Base-by-base conservation (phyloP, 1,140 invertebrate species). In the Halesus radiatus region DNA sequence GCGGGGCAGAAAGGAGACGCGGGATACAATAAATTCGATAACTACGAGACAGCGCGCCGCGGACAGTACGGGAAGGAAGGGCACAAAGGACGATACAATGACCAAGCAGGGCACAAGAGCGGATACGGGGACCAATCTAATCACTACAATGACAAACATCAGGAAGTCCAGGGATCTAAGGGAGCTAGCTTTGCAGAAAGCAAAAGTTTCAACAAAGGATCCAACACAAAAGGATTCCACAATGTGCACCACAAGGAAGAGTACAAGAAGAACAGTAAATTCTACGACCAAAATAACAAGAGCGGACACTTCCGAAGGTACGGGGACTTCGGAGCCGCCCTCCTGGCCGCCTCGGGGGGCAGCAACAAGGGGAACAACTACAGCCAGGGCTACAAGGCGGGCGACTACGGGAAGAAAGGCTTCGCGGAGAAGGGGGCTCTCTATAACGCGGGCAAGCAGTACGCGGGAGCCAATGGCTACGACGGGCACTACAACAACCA, bases 201-300 rank as follows among this genome's bases (percentile, higher is more conserved):
- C 3, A 86, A 87, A 20, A 87, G 86, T 37, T 92, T 92, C 85
- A 92, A 91, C 84, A 94, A 94, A 85, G 93, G 93, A 0, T 90
- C 91, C 5, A 93, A 93, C 85, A 93, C 92, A 1, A 91, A 88
- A 29, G 93, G 93, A 20, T 94, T 90, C 84, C 93, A 93, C 84
- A 93, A 92, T 83, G 90, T 94, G 5, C 92, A 93, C 79, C 93
- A 92, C 82, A 94, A 94, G 85, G 93, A 94, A 84, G 93, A 94
- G 85, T 94, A 92, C 85, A 92, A 94, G 84, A 94, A 94, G 85
- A 91, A 94, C 79, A 92, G 92, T 74, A 90, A 91, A 75, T 94
- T 94, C 87, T 94, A 94, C 85, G 93, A 94, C 85, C 91, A 93
- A 73, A 89, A 90, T 26, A 91, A 93, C 86, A 90, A 91, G 1